These are phyloP conservation scores for Channa striata DNA, from an alignment of 2,797 vertebrate species.

Conservation along the genomic window DNA sequence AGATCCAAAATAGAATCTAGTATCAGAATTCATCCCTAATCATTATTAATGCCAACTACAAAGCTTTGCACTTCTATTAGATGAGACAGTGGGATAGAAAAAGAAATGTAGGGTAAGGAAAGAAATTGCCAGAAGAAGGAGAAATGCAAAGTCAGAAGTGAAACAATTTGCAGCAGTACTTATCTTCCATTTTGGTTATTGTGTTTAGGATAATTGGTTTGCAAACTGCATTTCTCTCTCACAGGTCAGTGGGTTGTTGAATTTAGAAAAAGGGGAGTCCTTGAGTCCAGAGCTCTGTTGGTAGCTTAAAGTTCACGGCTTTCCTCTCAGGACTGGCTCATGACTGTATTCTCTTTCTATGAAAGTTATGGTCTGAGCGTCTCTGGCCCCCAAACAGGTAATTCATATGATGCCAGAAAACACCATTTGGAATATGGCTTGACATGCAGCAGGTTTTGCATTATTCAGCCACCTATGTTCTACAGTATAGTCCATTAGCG, in stretches of 20 bases:
- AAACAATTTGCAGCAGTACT: not conserved
- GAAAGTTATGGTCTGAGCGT: constrained; percentile 28
- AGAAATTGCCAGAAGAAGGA: not conserved
- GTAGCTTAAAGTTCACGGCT: constrained; percentile 23
- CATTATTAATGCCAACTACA: constrained; percentile 3
- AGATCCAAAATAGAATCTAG: not conserved
- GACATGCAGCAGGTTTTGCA: constrained; percentile 6
- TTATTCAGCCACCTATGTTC: constrained; percentile 2
- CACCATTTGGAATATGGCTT: not conserved
- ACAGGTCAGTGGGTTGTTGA: constrained; percentile 6
- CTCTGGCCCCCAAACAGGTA: not conserved
- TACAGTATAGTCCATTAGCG: not conserved
- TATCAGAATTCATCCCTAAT: not conserved
- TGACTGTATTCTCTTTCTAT: constrained; percentile 23
- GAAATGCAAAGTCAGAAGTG: not conserved
- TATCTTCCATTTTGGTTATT: not conserved
- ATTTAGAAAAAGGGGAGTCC: constrained; percentile 6
- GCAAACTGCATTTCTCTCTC: not conserved
- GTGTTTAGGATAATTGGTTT: constrained; percentile 32
- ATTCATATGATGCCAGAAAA: not conserved
- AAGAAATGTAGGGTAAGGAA: not conserved
- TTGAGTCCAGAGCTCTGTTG: constrained; percentile 12
- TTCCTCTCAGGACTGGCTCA: too few relatives aligned
- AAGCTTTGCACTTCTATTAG: constrained; percentile 1
- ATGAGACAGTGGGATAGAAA: not conserved